A percentile compares a stretch with the other conserved stretches of the same genome.
Evolutionary conservation across 2,113 vertebrate species (phyloP).

Genomic region (Gyps fulvus): DNA sequence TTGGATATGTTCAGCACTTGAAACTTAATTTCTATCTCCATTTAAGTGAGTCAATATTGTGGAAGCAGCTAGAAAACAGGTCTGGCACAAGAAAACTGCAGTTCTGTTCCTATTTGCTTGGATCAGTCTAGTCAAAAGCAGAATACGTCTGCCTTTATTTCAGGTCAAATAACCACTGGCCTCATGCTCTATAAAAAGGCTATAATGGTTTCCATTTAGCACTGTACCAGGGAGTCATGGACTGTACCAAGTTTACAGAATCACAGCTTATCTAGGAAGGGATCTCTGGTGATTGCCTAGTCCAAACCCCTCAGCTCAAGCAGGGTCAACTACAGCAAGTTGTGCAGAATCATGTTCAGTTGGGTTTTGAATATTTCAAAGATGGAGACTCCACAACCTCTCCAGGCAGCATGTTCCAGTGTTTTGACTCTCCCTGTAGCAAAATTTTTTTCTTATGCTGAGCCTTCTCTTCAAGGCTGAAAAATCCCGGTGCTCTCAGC

Average conservation of each 20-base stretch:
- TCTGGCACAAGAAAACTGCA: background rate
- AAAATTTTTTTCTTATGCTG: background rate
- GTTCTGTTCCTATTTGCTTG: background rate
- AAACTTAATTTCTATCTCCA: slow-evolving; percentile 36
- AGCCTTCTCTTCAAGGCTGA: background rate
- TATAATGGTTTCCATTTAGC: background rate
- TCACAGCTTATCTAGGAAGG: background rate
- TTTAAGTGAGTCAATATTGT: slow-evolving; percentile 46
- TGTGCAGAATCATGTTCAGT: background rate
- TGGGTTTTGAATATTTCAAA: background rate
- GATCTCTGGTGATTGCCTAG: background rate
- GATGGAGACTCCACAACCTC: background rate
- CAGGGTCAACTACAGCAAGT: background rate
- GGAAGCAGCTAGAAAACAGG: background rate
- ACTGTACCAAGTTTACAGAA: background rate
- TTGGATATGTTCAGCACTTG: slow-evolving; percentile 37
- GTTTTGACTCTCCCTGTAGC: background rate
- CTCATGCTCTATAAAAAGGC: background rate
- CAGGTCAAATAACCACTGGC: background rate
- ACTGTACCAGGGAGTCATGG: background rate
- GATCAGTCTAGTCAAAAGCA: background rate
- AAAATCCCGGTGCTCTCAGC: background rate
- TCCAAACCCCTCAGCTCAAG: background rate
- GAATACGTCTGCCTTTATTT: background rate
- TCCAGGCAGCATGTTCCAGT: background rate